These are phyloP conservation scores for Microchirus variegatus DNA, from an alignment of 2,797 vertebrate genomes.

Conservation along the genomic window DNA sequence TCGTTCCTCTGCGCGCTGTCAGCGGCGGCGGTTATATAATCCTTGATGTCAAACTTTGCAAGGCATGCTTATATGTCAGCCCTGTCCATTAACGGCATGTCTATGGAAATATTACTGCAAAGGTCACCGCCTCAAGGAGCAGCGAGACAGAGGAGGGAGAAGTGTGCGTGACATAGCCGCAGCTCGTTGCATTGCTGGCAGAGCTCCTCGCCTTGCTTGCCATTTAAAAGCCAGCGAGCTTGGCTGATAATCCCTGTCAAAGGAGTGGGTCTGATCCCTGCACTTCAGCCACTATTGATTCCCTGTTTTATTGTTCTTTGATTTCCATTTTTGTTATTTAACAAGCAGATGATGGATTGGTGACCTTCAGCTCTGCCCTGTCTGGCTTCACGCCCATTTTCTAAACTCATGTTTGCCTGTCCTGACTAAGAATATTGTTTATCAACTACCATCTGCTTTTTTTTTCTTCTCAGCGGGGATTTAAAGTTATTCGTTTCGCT, in stretches of 20 bases:
- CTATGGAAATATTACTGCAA: conserved; percentile 81
- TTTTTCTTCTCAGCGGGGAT: conserved; percentile 8
- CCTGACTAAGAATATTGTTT: conserved; percentile 33
- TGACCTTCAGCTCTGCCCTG: conserved; percentile 77
- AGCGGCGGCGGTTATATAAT: conserved; percentile 64
- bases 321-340: conserved; percentile 85
- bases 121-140: conserved; percentile 78
- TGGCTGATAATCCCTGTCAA: conserved; percentile 75
- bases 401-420: conserved; percentile 47
- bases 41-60: conserved; percentile 64
- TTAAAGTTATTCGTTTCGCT: conserved; percentile 2
- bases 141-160: conserved; percentile 56
- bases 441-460: conserved; percentile 6
- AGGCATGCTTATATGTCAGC: conserved; percentile 73
- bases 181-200: conserved; percentile 55
- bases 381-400: conserved; percentile 59
- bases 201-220: conserved; percentile 71
- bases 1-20: conserved; percentile 31
- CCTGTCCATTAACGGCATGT: conserved; percentile 79
- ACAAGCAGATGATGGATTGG: conserved; percentile 82
- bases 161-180: conserved; percentile 69
- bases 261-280: conserved; percentile 74
- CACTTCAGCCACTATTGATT: conserved; percentile 70
- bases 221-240: conserved; percentile 82
- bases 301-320: conserved; percentile 80